phyloP scores from a whole-genome alignment of 1,140 invertebrate species.

The Rhynchophorus ferrugineus region DNA sequence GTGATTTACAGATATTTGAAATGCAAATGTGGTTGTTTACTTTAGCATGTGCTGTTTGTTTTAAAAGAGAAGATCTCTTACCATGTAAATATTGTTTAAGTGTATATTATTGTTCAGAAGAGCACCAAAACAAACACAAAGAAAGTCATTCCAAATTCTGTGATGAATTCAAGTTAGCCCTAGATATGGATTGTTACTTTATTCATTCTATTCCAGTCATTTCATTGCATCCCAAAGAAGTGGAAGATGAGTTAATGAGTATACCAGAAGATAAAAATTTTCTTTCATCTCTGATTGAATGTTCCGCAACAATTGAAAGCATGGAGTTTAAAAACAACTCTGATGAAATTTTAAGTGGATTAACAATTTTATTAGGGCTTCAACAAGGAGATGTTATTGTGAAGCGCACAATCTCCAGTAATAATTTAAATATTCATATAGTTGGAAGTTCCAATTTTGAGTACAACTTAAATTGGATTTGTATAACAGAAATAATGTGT shows the following conservation, averaged over 20 bases:
- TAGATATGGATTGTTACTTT: slow-evolving; percentile 21
- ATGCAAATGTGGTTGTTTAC: slow-evolving; percentile 37
- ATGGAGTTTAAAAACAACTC: slow-evolving; percentile 3
- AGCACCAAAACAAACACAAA: slow-evolving; percentile 27
- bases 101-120: slow-evolving; percentile 33
- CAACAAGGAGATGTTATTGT: slow-evolving; percentile 21
- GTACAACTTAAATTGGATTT: slow-evolving; percentile 28
- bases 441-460: slow-evolving; percentile 33
- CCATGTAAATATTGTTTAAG: slow-evolving; percentile 31
- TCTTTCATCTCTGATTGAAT: neutral
- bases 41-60: slow-evolving; percentile 33
- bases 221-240: slow-evolving; percentile 1
- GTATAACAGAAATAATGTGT: slow-evolving; percentile 29
- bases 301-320: neutral
- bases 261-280: slow-evolving; percentile 1
- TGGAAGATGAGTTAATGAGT: slow-evolving; percentile 3
- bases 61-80: slow-evolving; percentile 18
- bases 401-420: slow-evolving; percentile 15
- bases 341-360: slow-evolving; percentile 13
- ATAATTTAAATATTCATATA: slow-evolving; percentile 32
- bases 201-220: neutral
- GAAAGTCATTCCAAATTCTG: slow-evolving; percentile 29
- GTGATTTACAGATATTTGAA: slow-evolving; percentile 23
- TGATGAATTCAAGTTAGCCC: slow-evolving; percentile 26
- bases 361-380: slow-evolving; percentile 32